Evolutionary conservation across 2,888 invertebrate genomes (phyloP).

Genomic region (Nomada hirtipes): DNA sequence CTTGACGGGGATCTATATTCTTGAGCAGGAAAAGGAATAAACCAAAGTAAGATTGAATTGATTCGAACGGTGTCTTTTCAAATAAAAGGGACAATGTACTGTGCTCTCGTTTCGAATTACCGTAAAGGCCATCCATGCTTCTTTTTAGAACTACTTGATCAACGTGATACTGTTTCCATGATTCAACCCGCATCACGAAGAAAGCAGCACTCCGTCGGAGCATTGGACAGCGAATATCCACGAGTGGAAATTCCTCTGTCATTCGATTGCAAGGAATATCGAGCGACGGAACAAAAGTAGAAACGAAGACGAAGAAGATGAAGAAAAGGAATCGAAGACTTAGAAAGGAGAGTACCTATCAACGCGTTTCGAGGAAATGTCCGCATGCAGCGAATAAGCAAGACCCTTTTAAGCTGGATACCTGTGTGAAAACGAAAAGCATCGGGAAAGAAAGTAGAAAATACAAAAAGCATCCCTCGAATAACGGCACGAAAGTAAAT

Average conservation of each 20-base stretch:
- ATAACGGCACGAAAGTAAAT: not conserved
- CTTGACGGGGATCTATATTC: not conserved
- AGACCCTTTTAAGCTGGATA: slow-evolving; percentile 18
- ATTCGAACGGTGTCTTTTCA: not conserved
- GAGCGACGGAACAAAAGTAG: slow-evolving; percentile 13
- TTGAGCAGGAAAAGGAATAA: not conserved
- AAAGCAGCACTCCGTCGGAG: not conserved
- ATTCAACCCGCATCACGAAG: not conserved
- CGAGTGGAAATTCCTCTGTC: slow-evolving; percentile 20
- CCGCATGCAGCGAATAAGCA: slow-evolving; percentile 10
- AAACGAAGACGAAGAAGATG: slow-evolving; percentile 10
- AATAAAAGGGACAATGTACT: no score
- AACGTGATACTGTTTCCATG: slow-evolving; percentile 1
- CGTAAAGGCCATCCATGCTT: not conserved
- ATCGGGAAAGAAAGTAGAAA: slow-evolving; percentile 10
- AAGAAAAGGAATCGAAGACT: not conserved
- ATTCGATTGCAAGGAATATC: slow-evolving; percentile 9
- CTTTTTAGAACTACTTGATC: not conserved
- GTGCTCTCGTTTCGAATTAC: not conserved
- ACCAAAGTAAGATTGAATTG: not conserved
- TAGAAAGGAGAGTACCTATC: slow-evolving; percentile 20
- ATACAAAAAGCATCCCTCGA: not conserved
- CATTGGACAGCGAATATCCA: slow-evolving; percentile 21
- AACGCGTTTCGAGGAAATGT: slow-evolving; percentile 13
- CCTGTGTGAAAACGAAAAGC: not conserved